Base-by-base conservation (phyloP, 1,140 invertebrate genomes). In the Asbolus verrucosus region DNA sequence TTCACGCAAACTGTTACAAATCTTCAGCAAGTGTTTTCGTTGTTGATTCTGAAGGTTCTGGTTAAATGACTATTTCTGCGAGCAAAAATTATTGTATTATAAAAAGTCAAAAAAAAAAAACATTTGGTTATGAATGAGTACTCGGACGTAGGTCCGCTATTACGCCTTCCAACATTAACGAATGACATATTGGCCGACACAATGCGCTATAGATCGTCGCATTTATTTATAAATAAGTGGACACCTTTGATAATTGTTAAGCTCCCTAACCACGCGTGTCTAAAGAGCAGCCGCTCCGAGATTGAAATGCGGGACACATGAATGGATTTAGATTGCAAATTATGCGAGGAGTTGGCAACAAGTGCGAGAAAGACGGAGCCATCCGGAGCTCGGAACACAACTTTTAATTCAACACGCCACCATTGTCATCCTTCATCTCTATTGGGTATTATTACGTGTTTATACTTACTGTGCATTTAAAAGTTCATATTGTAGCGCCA, bases 241-340 rank as follows among this genome's bases (percentile, higher is more conserved):
- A 69, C 65, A 62, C 46, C 43, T 65, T 19, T 46, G 24, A 62
- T 75, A 75, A 75, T 70, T 72, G 71, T 70, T 73, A 75, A 73
- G 73, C 73, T 75, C 67, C 73, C 73, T 75, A 70, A 75, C 62
- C 70, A 73, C 68, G 70, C 73, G 66, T 73, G 43, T 67, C 73
- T 68, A 72, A 75, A 75, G 67, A 39, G 46, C 31, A 36, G 30
- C 67, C 67, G 67, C 43, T 27, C 19, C n/a, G 50, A 62, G 65
- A 62, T 65, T 24, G 33, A 62, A 62, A 65, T 62, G 54, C 67
- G 54, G 15, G 61, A 62, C 50, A 43, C 54, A 62, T 75, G 71
- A 73, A 75, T 72, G 73, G 60, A 43, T 70, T 70, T 75, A 75
- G 71, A 75, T 75, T 75, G 73, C 70, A 72, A 75, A 73, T 75